Evolutionary conservation across 2,888 invertebrate genomes (phyloP).

Genomic region (Vesta saturnalis): DNA sequence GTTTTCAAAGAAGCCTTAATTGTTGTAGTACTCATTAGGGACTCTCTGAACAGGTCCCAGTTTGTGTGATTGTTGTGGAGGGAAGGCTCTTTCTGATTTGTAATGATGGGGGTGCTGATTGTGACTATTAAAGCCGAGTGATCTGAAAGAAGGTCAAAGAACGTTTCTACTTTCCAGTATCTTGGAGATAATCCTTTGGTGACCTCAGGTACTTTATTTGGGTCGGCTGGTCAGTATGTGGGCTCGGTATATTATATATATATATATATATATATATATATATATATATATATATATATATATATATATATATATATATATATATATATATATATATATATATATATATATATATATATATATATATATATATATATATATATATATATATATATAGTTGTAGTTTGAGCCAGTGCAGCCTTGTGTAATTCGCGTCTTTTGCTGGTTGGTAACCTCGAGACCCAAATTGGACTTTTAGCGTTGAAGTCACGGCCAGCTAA

Average conservation of each 20-base stretch:
- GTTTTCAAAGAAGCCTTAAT: background rate
- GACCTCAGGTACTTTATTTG: conserved; percentile 17
- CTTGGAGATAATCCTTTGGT: conserved; percentile 9
- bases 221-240: background rate
- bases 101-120: conserved; percentile 15
- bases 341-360: too few species aligned
- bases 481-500: too few species aligned
- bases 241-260: too few species aligned
- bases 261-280: too few species aligned
- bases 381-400: conserved; percentile 9
- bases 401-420: conserved; percentile 16
- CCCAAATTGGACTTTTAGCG: background rate
- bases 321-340: too few species aligned
- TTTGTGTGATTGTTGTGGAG: background rate
- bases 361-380: too few species aligned
- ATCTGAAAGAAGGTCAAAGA: conserved; percentile 7
- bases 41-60: too few species aligned
- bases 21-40: conserved; percentile 30
- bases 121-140: conserved; percentile 8
- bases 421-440: background rate
- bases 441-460: background rate
- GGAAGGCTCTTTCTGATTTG: conserved; percentile 6
- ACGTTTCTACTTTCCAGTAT: conserved; percentile 9
- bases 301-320: too few species aligned
- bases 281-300: too few species aligned